A percentile compares a stretch with the other conserved stretches of the same genome.
phyloP scores from a whole-genome alignment of 2,888 invertebrate genomes.

The Caenorhabditis sp. region DNA sequence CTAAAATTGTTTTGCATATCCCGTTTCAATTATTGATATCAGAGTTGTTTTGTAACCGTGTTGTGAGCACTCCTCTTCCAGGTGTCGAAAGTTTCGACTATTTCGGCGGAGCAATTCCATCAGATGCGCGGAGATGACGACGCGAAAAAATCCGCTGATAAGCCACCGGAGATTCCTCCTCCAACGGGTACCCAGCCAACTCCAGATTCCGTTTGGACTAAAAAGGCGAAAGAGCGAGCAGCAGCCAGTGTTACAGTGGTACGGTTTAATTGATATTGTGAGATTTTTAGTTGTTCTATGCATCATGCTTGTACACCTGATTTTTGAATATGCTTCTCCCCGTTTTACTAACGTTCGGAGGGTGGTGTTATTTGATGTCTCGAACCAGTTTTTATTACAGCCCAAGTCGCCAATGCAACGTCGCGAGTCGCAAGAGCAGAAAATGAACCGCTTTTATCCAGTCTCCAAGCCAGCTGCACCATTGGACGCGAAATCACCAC shows the following conservation, averaged over 20 bases:
- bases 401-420: slow-evolving; percentile 82
- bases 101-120: slow-evolving; percentile 75
- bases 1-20: slow-evolving; percentile 16
- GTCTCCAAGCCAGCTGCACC: slow-evolving; percentile 89
- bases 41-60: slow-evolving; percentile 62
- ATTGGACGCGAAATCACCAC: slow-evolving; percentile 86
- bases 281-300: slow-evolving; percentile 24
- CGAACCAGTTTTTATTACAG: slow-evolving; percentile 66
- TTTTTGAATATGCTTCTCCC: background rate
- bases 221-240: slow-evolving; percentile 82
- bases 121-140: slow-evolving; percentile 67
- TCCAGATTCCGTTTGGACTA: slow-evolving; percentile 79
- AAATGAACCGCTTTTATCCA: slow-evolving; percentile 91
- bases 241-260: slow-evolving; percentile 71
- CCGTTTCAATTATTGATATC: slow-evolving; percentile 22
- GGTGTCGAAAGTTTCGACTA: slow-evolving; percentile 75
- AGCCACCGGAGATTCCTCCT: slow-evolving; percentile 72
- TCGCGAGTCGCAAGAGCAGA: slow-evolving; percentile 79
- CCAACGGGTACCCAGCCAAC: slow-evolving; percentile 61
- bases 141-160: slow-evolving; percentile 17
- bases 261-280: slow-evolving; percentile 54
- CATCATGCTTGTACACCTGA: slow-evolving; percentile 23
- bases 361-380: background rate
- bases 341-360: background rate
- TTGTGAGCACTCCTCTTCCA: slow-evolving; percentile 61